phyloP scores from a whole-genome alignment of 35 echinoderm and acorn worm species.

The Ophioderma brevispina region DNA sequence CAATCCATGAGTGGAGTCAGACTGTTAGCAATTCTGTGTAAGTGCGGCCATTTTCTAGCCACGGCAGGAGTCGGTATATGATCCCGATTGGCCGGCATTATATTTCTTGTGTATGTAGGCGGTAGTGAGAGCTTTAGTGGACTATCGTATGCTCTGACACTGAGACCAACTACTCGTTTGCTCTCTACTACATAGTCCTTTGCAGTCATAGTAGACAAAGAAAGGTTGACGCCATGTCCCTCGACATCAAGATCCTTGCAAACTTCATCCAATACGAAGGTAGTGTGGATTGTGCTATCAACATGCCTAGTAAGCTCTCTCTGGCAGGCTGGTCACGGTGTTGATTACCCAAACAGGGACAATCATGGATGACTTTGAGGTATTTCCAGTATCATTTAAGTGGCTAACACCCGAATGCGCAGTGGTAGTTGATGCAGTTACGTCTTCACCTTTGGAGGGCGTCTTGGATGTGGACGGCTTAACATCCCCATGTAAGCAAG shows the following conservation, averaged over 20 bases:
- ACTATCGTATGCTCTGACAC: background rate
- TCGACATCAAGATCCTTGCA: background rate
- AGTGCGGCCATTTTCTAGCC: slow-evolving; percentile 41
- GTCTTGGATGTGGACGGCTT: background rate
- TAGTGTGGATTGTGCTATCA: slow-evolving; percentile 76
- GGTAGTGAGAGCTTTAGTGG: background rate
- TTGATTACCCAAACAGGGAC: slow-evolving; percentile 61
- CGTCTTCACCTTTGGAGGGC: background rate
- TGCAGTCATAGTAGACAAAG: slow-evolving; percentile 3
- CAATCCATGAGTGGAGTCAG: slow-evolving; percentile 42
- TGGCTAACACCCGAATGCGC: slow-evolving; percentile 2
- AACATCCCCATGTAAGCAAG: slow-evolving; percentile 51
- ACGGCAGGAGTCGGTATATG: slow-evolving; percentile 51
- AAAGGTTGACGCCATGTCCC: slow-evolving; percentile 6
- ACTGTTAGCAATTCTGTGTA: slow-evolving; percentile 28
- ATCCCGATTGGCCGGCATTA: slow-evolving; percentile 38
- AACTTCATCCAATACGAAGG: slow-evolving; percentile 15
- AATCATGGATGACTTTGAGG: slow-evolving; percentile 51
- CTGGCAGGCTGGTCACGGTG: slow-evolving; percentile 1
- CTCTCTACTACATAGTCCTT: slow-evolving; percentile 15
- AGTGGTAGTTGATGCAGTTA: background rate
- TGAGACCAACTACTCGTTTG: slow-evolving; percentile 6
- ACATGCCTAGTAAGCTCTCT: slow-evolving; percentile 69
- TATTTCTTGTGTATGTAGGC: slow-evolving; percentile 23
- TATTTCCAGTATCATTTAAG: slow-evolving; percentile 25